Conservation (phyloP, 2,113 vertebrate species). For the Tupaia tana region DNA sequence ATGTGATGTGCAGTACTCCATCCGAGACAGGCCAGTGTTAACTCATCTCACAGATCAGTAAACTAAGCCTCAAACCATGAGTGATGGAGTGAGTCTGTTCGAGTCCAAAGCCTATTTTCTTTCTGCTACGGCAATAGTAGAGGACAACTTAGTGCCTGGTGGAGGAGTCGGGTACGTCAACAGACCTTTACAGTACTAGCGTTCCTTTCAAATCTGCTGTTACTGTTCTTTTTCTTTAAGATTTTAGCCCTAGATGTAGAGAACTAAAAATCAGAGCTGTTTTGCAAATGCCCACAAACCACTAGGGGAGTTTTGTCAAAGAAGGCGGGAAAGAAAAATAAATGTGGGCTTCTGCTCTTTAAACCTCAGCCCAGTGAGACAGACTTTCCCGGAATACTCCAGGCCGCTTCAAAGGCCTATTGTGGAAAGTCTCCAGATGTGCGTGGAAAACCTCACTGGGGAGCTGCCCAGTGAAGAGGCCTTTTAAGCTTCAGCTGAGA, state of each 20-base stretch:
- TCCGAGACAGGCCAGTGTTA: not conserved
- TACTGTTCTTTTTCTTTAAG: conserved; percentile 46
- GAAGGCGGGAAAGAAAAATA: conserved; percentile 82
- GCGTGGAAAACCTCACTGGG: conserved; percentile 66
- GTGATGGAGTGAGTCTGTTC: not conserved
- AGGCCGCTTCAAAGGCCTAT: conserved; percentile 78
- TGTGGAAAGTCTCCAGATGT: conserved; percentile 81
- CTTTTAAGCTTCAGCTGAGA: conserved; percentile 67
- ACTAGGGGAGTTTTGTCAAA: conserved; percentile 67
- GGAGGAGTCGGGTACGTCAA: not conserved
- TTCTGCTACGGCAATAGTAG: conserved; percentile 29
- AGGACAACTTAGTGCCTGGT: not conserved
- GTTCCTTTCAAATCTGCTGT: conserved; percentile 5
- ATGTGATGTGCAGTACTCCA: not conserved
- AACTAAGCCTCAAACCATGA: not conserved
- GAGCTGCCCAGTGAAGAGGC: conserved; percentile 70
- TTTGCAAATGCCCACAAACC: conserved; percentile 71
- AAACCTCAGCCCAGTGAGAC: conserved; percentile 74
- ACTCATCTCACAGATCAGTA: not conserved
- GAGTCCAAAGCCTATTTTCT: conserved; percentile 17
- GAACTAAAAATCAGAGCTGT: conserved; percentile 63
- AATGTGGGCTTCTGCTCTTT: conserved; percentile 79
- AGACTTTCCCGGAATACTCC: conserved; percentile 72
- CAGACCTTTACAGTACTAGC: not conserved
- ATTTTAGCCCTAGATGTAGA: not conserved